A percentile compares a stretch with the other conserved stretches of the same genome.
Conservation (phyloP, 2,797 vertebrate species). For the Ataeniobius toweri region DNA sequence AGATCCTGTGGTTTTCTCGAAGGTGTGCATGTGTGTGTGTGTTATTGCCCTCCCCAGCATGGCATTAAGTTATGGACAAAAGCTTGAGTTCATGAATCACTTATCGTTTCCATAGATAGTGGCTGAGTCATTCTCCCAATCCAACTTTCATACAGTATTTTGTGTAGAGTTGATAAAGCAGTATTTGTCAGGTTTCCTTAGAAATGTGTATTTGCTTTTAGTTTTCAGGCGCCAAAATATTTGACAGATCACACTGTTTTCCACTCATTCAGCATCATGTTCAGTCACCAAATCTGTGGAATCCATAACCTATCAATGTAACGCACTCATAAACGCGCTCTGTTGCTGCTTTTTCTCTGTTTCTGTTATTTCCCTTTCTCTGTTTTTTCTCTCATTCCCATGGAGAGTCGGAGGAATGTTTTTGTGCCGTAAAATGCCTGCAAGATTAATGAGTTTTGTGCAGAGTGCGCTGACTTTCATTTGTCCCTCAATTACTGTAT, state of each 20-base stretch:
- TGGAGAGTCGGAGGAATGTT: conserved; percentile 71
- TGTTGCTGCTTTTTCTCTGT: conserved; percentile 55
- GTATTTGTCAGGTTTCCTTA: neutral
- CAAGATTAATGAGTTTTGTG: conserved; percentile 68
- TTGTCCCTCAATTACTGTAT: conserved; percentile 57
- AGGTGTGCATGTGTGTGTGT: conserved; percentile 59
- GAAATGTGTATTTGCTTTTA: neutral
- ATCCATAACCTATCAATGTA: conserved; percentile 64
- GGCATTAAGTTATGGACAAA: conserved; percentile 81
- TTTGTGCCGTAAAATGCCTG: conserved; percentile 66
- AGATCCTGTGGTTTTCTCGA: conserved; percentile 70
- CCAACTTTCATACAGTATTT: conserved; percentile 45
- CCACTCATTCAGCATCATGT: conserved; percentile 63
- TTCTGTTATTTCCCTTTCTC: conserved; percentile 47
- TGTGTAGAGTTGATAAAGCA: conserved; percentile 6
- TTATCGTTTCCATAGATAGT: conserved; percentile 56
- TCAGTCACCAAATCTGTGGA: conserved; percentile 68
- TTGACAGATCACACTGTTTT: conserved; percentile 55
- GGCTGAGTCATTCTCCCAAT: conserved; percentile 55
- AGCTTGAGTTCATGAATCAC: conserved; percentile 81
- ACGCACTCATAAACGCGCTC: conserved; percentile 60
- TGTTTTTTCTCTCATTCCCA: conserved; percentile 62
- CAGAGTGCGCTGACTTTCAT: conserved; percentile 53
- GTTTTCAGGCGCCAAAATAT: conserved; percentile 43
- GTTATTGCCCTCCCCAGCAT: conserved; percentile 77